Evolutionary conservation across 2,113 vertebrate species (phyloP), one percentile per base, ranked within the genome.

Genomic region (Sphaerodactylus townsendi): DNA sequence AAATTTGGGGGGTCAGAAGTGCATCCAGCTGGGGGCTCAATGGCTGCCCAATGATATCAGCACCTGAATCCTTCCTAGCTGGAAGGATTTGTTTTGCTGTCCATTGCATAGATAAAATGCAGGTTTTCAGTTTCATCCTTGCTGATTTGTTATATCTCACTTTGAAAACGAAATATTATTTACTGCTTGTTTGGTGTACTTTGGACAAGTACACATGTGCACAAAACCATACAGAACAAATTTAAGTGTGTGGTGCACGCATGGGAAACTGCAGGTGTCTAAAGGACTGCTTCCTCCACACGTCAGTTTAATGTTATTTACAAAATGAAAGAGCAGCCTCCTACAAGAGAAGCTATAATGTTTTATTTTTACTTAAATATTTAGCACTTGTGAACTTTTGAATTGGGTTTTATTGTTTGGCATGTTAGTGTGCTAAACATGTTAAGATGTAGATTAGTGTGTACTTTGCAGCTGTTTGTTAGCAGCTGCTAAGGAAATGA

Each of bases 381-480:
- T 69, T 78, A 9, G n/a, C 41, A 14, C 19, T 30, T 62, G 48
- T 25, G 2, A 78, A 46, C 5, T 48, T 78, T 44, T 86, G 68
- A 86, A 64, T 6, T 9, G 1, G 83, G 72, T 86, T 84, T 68
- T 30, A 28, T 10, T 39, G 25, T 6, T 1, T 4, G 86, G 0
- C 82, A 64, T 86, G 90, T 85, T 81, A 64, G 5, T 90, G 69
- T 30, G 86, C 70, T 85, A 82, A 83, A 89, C 91, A 89, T 89
- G 83, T 87, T 86, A 53, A 69, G 41, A 28, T 10, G 35, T 72
- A 78, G 21, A 17, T 53, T 70, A 77, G 21, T 85, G 25, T 89
- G 68, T 90, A 46, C 85, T 66, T 70, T 91, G 91, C 94, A 95
- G 93, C 92, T 95, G 94, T 90, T 93, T 46, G 79, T 46, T 89